phyloP scores from a whole-genome alignment of 2,797 vertebrate species.

The Rousettus madagascariensis region DNA sequence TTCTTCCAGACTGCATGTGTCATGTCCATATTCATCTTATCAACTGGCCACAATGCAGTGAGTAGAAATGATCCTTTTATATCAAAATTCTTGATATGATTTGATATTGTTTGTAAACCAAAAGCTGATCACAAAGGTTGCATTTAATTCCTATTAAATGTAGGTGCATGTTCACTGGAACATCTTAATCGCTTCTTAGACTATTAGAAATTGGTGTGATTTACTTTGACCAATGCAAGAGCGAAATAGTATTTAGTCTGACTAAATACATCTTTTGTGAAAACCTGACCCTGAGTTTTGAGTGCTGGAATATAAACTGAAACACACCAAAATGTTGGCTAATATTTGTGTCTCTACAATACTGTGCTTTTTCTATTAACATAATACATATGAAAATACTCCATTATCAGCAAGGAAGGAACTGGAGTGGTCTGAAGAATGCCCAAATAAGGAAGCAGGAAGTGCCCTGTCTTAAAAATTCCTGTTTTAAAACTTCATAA shows the following conservation, averaged over 20 bases:
- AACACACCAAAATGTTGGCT: not conserved
- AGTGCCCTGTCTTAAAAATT: not conserved
- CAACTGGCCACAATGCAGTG: not conserved
- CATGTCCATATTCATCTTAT: not conserved
- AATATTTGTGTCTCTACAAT: not conserved
- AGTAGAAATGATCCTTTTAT: not conserved
- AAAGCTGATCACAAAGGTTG: not conserved
- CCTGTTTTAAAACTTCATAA: not conserved
- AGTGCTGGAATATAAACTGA: constrained; percentile 39
- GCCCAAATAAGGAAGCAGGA: not conserved
- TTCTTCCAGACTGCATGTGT: not conserved
- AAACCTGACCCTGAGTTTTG: constrained; percentile 67
- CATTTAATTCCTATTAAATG: not conserved
- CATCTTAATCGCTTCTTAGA: not conserved
- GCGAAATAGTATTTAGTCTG: not conserved
- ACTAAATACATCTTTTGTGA: constrained; percentile 35
- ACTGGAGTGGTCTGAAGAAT: not conserved
- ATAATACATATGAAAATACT: not conserved
- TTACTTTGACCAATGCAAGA: constrained; percentile 45
- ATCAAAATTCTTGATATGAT: not conserved
- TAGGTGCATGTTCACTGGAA: not conserved
- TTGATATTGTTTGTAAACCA: not conserved
- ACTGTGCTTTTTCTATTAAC: constrained; percentile 15
- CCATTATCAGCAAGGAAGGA: not conserved
- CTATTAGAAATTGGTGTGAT: constrained; percentile 26